These are phyloP conservation scores for Galago senegalensis DNA, from an alignment of 2,797 vertebrate species.

Conservation along the genomic window DNA sequence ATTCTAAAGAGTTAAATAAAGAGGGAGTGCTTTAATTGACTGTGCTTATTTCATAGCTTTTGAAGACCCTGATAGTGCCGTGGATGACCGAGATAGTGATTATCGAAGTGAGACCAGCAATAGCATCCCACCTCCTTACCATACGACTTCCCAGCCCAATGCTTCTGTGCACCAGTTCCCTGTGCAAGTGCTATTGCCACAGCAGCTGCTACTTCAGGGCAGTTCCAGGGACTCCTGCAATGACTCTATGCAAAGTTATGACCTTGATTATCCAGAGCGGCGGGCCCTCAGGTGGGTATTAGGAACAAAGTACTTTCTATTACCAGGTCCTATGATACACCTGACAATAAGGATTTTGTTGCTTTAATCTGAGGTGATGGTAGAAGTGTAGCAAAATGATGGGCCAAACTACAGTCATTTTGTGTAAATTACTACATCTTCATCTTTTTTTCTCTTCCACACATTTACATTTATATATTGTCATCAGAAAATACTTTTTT, in stretches of 20 bases:
- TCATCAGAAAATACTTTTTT: not conserved
- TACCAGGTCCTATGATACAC: not conserved
- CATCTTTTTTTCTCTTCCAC: not conserved
- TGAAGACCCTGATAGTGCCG: slow-evolving; percentile 97
- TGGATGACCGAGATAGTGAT: slow-evolving; percentile 98
- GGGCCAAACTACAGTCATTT: accelerated
- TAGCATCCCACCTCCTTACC: slow-evolving; percentile 95
- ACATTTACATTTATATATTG: not conserved
- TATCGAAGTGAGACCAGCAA: slow-evolving; percentile 98
- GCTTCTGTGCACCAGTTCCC: slow-evolving; percentile 97
- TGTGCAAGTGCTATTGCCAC: slow-evolving; percentile 91
- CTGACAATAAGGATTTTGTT: not conserved
- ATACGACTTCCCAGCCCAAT: slow-evolving; percentile 96
- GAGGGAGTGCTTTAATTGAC: slow-evolving; percentile 34
- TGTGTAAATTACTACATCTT: not conserved
- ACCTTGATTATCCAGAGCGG: slow-evolving; percentile 93
- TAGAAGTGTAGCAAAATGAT: not conserved
- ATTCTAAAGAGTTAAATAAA: not conserved
- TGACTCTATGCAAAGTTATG: slow-evolving; percentile 94
- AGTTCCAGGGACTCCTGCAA: slow-evolving; percentile 91
- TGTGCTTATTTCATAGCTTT: slow-evolving; percentile 91
- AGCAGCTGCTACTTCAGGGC: slow-evolving; percentile 89
- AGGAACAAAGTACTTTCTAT: slow-evolving; percentile 11
- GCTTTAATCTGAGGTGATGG: not conserved
- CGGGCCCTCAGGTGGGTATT: slow-evolving; percentile 92